phyloP scores from a whole-genome alignment of 2,797 vertebrate species.

The Hippocampus kuda region DNA sequence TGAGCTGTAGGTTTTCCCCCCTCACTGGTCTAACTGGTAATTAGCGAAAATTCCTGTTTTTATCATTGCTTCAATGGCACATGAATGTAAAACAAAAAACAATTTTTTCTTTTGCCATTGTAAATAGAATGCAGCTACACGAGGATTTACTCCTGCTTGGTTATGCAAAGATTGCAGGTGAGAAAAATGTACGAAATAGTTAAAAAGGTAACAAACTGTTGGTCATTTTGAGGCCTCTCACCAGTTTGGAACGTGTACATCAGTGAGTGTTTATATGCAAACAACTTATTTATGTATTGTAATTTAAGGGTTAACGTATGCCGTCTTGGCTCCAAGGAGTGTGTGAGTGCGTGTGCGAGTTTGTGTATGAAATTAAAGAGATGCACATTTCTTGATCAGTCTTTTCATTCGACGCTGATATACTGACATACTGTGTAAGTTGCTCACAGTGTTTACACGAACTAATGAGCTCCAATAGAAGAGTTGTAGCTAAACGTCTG shows the following conservation, averaged over 20 bases:
- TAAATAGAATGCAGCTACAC: conserved; percentile 48
- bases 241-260: conserved; percentile 56
- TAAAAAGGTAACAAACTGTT: conserved; percentile 21
- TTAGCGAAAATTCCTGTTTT: conserved; percentile 17
- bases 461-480: too few relatives aligned
- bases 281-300: conserved; percentile 67
- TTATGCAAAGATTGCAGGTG: conserved; percentile 45
- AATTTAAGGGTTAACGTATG: conserved; percentile 59
- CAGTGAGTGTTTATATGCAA: conserved; percentile 60
- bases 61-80: conserved; percentile 20
- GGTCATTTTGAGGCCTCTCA: conserved; percentile 41
- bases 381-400: conserved; percentile 31
- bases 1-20: background rate
- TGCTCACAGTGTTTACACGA: too few relatives aligned
- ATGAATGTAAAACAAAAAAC: conserved; percentile 35
- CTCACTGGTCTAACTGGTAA: background rate
- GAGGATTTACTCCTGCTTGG: conserved; percentile 39
- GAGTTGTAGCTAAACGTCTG: too few relatives aligned
- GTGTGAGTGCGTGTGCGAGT: conserved; percentile 40
- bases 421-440: background rate
- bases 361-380: conserved; percentile 57
- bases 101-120: conserved; percentile 23
- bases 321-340: conserved; percentile 36
- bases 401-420: conserved; percentile 15
- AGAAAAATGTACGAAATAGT: conserved; percentile 4